These are phyloP conservation scores for Phoxinus phoxinus DNA, from an alignment of 2,113 vertebrate species.

Conservation along the genomic window DNA sequence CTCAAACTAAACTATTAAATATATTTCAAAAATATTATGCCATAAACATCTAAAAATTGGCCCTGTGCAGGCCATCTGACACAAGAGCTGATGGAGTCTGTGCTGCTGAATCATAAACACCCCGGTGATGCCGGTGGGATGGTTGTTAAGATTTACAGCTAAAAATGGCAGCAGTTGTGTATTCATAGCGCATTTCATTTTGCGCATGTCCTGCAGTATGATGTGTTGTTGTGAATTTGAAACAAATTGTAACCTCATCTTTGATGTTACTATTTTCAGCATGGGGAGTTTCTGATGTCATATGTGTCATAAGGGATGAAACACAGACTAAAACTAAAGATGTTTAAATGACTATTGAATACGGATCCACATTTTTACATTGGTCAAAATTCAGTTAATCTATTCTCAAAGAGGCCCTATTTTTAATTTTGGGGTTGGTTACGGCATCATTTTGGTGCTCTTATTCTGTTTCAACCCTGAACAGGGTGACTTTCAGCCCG, in stretches of 20 bases:
- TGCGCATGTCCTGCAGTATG: background rate
- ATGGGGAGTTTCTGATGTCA: background rate
- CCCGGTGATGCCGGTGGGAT: background rate
- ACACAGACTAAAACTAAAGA: background rate
- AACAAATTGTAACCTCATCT: background rate
- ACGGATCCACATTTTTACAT: too few species aligned
- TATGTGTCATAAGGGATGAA: background rate
- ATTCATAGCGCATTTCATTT: background rate
- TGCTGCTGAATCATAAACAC: slow-evolving; percentile 11
- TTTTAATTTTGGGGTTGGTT: background rate
- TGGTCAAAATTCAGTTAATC: background rate
- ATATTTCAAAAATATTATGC: background rate
- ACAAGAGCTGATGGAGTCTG: background rate
- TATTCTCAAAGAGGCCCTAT: background rate
- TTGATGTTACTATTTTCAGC: background rate
- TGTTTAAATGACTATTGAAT: too few species aligned
- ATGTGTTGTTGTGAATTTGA: slow-evolving; percentile 9
- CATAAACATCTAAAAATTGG: background rate
- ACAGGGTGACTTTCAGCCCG: slow-evolving; percentile 10
- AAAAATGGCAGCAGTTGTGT: background rate
- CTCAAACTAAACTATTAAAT: background rate
- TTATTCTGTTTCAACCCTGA: background rate
- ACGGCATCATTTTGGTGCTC: background rate
- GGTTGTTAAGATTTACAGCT: slow-evolving; percentile 13
- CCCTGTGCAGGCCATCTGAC: background rate